Percentiles rank a stretch among this genome's conserved stretches.
Evolutionary conservation across 1,140 invertebrate genomes (phyloP).

Genomic region (Formica selysi): DNA sequence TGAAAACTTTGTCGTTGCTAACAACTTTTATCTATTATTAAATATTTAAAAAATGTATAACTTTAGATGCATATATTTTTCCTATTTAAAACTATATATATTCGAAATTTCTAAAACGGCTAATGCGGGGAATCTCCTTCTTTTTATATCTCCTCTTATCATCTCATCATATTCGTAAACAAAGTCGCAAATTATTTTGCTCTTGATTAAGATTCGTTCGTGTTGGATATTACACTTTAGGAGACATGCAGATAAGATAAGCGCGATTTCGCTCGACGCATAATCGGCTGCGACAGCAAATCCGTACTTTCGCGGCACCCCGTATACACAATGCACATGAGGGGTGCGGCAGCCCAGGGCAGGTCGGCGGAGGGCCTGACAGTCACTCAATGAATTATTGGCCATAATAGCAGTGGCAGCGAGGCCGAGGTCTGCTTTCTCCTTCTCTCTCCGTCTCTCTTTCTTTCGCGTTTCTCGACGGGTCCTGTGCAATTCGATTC

Average conservation of each 20-base stretch:
- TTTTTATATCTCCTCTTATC: too few relatives aligned
- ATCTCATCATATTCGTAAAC: neutral
- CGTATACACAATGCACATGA: constrained; percentile 79
- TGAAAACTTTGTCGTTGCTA: neutral
- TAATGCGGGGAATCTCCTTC: neutral
- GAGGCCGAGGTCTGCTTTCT: constrained; percentile 73
- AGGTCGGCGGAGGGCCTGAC: constrained; percentile 80
- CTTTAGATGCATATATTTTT: too few relatives aligned
- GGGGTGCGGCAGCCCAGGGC: constrained; percentile 78
- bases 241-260: neutral
- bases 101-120: too few relatives aligned
- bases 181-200: neutral
- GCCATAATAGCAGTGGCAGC: constrained; percentile 85
- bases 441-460: constrained; percentile 58
- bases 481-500: constrained; percentile 77
- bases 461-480: constrained; percentile 67
- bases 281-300: neutral
- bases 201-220: neutral
- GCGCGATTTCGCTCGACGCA: neutral
- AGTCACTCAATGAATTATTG: constrained; percentile 85
- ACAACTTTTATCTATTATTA: neutral
- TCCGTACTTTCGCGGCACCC: constrained; percentile 74
- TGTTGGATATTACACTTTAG: neutral
- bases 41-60: too few relatives aligned
- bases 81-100: too few relatives aligned